Base-by-base conservation (phyloP, 2,888 invertebrate genomes). In the Myathropa florea region DNA sequence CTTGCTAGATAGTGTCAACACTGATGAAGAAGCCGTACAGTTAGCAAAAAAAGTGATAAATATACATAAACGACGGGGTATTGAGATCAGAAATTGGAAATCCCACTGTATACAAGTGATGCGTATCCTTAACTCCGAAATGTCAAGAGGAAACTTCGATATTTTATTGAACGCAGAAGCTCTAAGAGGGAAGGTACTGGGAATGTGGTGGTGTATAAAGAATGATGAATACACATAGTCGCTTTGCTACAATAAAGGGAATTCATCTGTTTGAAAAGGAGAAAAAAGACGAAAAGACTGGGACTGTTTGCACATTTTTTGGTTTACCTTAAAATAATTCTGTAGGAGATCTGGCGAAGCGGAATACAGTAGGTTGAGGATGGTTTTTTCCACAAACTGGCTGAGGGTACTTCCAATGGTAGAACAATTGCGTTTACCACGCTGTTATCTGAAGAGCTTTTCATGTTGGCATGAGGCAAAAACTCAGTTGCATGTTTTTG, bases 391-490 rank as follows among this genome's bases (percentile, higher is more conserved):
- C n/a, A n/a, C n/a, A 53, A 18, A 21, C n/a, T 91, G 89, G 89
- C 26, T 89, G 1, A n/a, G 75, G 55, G 63, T 88, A 1, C 63
- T 89, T 18, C 24, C 75, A 7, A 28, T 46, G 9, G 55, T 88
- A 4, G 33, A 10, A 12, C 33, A 60, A 4, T 39, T n/a, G 39
- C 39, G n/a, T n/a, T n/a, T 39, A 39, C 39, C 39, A 39, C 39
- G 46, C 53, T 55, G n/a, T 24, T 78, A 18, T 23, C n/a, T 57
- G 4, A 23, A 68, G 6, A 10, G 14, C 3, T 6, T 46, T 3
- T 1, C 2, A 28, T 24, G 57, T 53, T 88, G 60, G 85, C 65
- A n/a, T 55, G 85, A 61, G 89, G 78, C 59, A 77, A 72, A 21
- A 88, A 21, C 75, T 71, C 64, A 80, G 23, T 28, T 72, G 3